Evolutionary conservation across 2,113 vertebrate species (phyloP), one percentile per base, ranked within the genome.

Genomic region (Octodon degus): DNA sequence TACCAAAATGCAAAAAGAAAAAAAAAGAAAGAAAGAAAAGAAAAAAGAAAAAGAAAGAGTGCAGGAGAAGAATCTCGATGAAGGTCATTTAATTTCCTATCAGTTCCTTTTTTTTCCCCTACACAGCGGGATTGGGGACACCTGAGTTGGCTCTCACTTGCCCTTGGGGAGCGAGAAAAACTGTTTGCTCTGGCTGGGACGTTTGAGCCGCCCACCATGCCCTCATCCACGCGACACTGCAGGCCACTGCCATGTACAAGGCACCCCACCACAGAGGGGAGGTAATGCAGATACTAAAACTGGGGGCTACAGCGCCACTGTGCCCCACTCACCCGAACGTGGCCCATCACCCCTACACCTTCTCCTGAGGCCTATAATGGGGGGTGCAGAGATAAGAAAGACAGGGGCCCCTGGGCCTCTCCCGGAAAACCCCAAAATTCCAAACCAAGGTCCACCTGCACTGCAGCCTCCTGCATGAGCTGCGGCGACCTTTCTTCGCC

Each of bases 191-290:
- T 1, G 16, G 11, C 80, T 47, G 30, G 40, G 37, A 81, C 13
- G 68, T 43, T 3, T 30, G 2, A 50, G 12, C 11, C 6, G 2
- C 6, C 5, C 8, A 0, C 4, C 9, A 0, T 0, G 0, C 22
- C 6, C 84, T n/a, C 1, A 20, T 16, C 63, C 53, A 1, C 1
- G 24, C 32, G 13, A 12, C n/a, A 27, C 3, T 0, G 17, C 0
- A 3, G 43, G 34, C 27, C 2, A 24, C 34, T 62, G 0, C 58
- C 22, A 14, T 1, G 0, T 0, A 2, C 0, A 1, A 30, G 58
- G 24, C 27, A 3, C 4, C 0, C 5, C 16, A 0, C 8, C 2
- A 40, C 8, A 5, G 43, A 1, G 4, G 32, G 47, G 79, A 24
- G n/a, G 5, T 13, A 47, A 77, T 3, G 25, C 0, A 30, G 25